Base-by-base conservation (phyloP, 2,888 invertebrate species). In the Stenolophus ochropezus region DNA sequence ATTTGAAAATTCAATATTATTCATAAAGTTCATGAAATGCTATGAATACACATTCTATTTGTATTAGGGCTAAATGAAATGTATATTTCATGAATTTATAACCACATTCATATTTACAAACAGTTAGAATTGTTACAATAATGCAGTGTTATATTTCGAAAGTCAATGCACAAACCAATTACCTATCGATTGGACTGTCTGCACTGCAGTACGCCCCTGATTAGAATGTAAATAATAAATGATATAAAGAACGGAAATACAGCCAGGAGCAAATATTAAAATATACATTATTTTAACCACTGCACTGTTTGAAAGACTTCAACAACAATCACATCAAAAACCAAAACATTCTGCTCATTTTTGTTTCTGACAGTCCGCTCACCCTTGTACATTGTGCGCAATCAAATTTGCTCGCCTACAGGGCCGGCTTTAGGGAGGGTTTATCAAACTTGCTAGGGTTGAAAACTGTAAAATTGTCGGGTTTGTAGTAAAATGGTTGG, bases 271-370 rank as follows among this genome's bases (percentile, higher is more conserved):
- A 21, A 8, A 56, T 21, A 20, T 56, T 56, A 56, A 56, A 56
- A 53, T 23, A 21, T 25, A 61, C 25, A 61, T 25, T 61, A 61
- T 16, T 11, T 14, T 56, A 56, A 21, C 23, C 61, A 21, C 8
- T 61, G 61, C 61, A 14, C 61, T 61, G n/a, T 61, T 61, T 61
- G 23, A 61, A 61, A 27, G 25, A 61, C 21, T 61, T 25, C 11
- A 61, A 61, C 61, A 61, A 61, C 61, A 21, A 61, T 61, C 61
- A 25, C 25, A 61, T 61, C 61, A 61, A 61, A 61, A 61, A 61
- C 61, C 21, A 61, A 61, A 61, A 61, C 61, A 61, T 25, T 61
- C 61, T 27, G 25, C 25, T 61, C 21, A 25, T 61, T 61, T 61
- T 61, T 61, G 61, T 61, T 61, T 27, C 61, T 61, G 61, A 61